Evolutionary conservation across 2,797 vertebrate species (phyloP).

Genomic region (Amniataba percoides): DNA sequence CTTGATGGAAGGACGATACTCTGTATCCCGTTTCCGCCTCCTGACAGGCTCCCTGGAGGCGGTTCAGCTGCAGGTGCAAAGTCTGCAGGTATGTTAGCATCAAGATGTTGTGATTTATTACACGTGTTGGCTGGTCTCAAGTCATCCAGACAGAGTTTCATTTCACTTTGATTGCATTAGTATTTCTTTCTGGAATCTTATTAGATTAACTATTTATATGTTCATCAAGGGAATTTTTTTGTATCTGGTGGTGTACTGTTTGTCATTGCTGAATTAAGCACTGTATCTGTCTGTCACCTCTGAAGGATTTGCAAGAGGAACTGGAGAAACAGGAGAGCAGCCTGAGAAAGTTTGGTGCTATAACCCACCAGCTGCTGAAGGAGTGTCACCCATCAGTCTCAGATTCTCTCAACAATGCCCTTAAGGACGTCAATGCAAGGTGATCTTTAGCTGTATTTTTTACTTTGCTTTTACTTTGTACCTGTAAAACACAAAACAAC

Average conservation of each 20-base stretch:
- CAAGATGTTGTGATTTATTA: constrained; percentile 4
- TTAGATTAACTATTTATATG: not conserved
- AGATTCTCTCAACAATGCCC: constrained; percentile 88
- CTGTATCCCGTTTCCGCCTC: constrained; percentile 92
- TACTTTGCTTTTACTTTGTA: not conserved
- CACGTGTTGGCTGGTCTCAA: not conserved
- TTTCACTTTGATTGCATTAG: not conserved
- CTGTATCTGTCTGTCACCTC: constrained; percentile 26
- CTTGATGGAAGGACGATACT: constrained; percentile 94
- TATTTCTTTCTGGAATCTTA: not conserved
- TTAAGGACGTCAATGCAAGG: constrained; percentile 93
- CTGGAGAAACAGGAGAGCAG: constrained; percentile 93
- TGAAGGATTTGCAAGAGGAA: constrained; percentile 91
- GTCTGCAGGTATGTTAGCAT: constrained; percentile 89
- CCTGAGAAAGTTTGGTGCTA: constrained; percentile 90
- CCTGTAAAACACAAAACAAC: not conserved
- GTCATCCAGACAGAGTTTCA: not conserved
- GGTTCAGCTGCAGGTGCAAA: constrained; percentile 94
- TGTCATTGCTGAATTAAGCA: not conserved
- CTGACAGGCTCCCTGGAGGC: constrained; percentile 95
- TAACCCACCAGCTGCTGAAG: constrained; percentile 90
- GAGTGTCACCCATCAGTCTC: constrained; percentile 92
- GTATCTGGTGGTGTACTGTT: too few species aligned
- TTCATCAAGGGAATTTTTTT: not conserved
- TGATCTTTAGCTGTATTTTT: constrained; percentile 51